These are phyloP conservation scores for Chelon labrosus DNA, from an alignment of 2,797 vertebrate genomes.

Conservation along the genomic window DNA sequence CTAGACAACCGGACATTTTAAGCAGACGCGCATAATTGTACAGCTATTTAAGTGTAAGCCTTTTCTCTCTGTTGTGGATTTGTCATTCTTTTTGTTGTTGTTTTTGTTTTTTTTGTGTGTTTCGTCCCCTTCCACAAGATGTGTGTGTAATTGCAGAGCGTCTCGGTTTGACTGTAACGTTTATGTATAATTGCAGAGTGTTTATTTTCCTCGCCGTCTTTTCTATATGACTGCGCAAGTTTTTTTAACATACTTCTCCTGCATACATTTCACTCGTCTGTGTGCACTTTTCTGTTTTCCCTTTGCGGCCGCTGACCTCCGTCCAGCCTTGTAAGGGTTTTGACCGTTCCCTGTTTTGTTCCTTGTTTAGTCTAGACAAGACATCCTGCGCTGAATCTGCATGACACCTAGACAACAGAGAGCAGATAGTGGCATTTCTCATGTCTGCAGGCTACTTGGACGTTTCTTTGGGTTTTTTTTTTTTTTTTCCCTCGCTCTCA, in stretches of 20 bases:
- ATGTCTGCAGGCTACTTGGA: slow-evolving; percentile 80
- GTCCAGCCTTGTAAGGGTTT: slow-evolving; percentile 70
- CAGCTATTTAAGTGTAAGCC: slow-evolving; percentile 72
- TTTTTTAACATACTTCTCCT: slow-evolving; percentile 32
- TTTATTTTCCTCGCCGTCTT: slow-evolving; percentile 41
- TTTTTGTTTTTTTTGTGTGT: slow-evolving; percentile 50
- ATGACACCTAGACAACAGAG: slow-evolving; percentile 80
- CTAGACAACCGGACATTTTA: slow-evolving; percentile 79
- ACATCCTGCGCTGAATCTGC: slow-evolving; percentile 82
- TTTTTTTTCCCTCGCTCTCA: slow-evolving; percentile 61
- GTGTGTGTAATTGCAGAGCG: slow-evolving; percentile 67
- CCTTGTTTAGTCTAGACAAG: slow-evolving; percentile 83
- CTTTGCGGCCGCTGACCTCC: slow-evolving; percentile 71
- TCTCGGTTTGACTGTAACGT: slow-evolving; percentile 48
- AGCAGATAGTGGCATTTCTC: slow-evolving; percentile 81
- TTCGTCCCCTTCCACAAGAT: slow-evolving; percentile 46
- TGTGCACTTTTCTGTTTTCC: slow-evolving; percentile 53
- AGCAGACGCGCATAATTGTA: slow-evolving; percentile 78
- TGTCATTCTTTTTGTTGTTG: slow-evolving; percentile 46
- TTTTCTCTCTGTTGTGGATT: slow-evolving; percentile 71
- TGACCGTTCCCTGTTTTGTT: slow-evolving; percentile 76
- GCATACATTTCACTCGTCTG: slow-evolving; percentile 23
- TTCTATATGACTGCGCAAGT: slow-evolving; percentile 28
- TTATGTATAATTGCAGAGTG: slow-evolving; percentile 58
- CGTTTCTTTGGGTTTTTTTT: slow-evolving; percentile 46